phyloP scores from a whole-genome alignment of 2,797 vertebrate genomes.

The Syncerus caffer region DNA sequence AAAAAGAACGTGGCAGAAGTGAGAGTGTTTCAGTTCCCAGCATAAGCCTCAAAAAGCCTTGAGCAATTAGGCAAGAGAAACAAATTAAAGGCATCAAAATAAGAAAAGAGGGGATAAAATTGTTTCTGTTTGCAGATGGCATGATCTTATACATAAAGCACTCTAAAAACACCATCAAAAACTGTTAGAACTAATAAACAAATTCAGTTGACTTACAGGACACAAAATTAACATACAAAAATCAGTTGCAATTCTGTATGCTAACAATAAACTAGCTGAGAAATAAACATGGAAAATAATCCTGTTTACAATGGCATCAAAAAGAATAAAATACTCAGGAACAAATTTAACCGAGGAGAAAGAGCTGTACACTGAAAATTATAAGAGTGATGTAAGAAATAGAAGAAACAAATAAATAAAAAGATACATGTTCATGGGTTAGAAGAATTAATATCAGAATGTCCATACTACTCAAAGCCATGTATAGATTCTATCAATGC shows the following conservation, averaged over 20 bases:
- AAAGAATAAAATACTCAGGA: neutral
- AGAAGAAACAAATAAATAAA: neutral
- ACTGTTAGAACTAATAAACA: neutral
- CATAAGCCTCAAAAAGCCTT: neutral
- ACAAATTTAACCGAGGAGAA: neutral
- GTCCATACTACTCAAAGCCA: neutral
- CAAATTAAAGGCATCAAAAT: neutral
- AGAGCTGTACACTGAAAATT: neutral
- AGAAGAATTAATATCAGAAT: neutral
- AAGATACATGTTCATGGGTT: neutral
- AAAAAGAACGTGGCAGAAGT: neutral
- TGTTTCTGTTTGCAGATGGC: neutral
- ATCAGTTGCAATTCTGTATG: neutral
- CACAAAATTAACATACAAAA: neutral
- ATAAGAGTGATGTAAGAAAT: neutral
- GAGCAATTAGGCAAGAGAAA: slow-evolving; percentile 1
- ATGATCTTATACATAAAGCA: neutral
- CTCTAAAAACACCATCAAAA: neutral
- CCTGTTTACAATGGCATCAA: neutral
- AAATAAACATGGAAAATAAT: neutral
- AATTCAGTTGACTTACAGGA: neutral
- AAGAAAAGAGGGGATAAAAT: neutral
- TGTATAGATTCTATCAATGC: neutral
- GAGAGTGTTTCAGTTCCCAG: neutral
- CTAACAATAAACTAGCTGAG: neutral